Base-by-base conservation (phyloP, 2,113 vertebrate species). In the Periophthalmodon schlosseri region DNA sequence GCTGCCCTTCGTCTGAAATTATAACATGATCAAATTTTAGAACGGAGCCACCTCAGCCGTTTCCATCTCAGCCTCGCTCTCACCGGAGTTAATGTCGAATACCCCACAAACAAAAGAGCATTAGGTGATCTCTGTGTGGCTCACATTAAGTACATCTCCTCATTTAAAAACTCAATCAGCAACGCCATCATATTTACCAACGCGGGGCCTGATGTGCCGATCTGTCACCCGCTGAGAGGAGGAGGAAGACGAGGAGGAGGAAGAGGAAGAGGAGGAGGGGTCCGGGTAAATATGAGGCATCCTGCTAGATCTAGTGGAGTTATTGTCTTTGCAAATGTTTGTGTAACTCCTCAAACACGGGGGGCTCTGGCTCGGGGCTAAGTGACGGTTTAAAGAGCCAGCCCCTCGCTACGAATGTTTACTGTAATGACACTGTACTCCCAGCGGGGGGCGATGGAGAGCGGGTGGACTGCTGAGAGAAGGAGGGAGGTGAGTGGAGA, bases 281-380 rank as follows among this genome's bases (percentile, higher is more conserved):
- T 81, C 69, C 60, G 52, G 63, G 87, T 86, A 93, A 92, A 93
- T 88, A 92, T 75, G 78, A 80, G 85, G 82, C 89, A 94, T 95
- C 95, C 94, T 94, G 94, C 92, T 95, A 96, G 96, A 96, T 97
- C 96, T 96, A 96, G 94, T 93, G 96, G 94, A 95, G 94, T 96
- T 98, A 97, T 96, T 96, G 95, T 95, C 96, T 97, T 96, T 95
- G 94, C 93, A 96, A 96, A 94, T 97, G 95, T 96, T 97, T 96
- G 95, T 96, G 95, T 96, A 96, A 95, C 96, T 95, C 94, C 90
- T 96, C 95, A 96, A 96, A 95, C 95, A 96, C 95, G 94, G 94
- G 91, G 82, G 89, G 94, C 92, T 96, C 96, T 96, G 92, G 94
- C 92, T 92, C 39, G 95, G 94, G 96, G 95, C 95, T 95, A 96